Evolutionary conservation across 2,113 vertebrate species (phyloP).

Genomic region (Peromyscus maniculatus): DNA sequence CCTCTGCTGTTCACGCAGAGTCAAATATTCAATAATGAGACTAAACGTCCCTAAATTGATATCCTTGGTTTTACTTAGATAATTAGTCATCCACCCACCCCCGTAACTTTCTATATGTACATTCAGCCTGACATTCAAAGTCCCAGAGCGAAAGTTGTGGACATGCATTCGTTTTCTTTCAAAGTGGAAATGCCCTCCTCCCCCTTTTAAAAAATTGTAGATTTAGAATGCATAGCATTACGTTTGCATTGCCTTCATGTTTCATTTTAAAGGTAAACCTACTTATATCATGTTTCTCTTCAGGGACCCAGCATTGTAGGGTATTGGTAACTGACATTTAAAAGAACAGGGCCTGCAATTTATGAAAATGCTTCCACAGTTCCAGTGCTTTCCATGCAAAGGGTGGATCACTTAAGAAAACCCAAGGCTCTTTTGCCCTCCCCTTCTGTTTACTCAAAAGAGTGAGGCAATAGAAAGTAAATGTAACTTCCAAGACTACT

Average conservation of each 20-base stretch:
- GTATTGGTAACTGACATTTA: conserved; percentile 56
- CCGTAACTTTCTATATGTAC: background rate
- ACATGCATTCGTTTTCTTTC: conserved; percentile 2
- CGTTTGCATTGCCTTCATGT: conserved; percentile 6
- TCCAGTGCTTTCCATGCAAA: conserved; percentile 23
- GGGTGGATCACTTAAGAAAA: conserved; percentile 68
- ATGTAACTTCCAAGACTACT: conserved; percentile 56
- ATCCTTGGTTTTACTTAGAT: background rate
- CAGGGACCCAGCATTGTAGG: background rate
- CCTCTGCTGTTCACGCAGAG: background rate
- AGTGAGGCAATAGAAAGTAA: conserved; percentile 60
- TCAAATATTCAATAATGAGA: background rate
- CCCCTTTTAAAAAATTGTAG: background rate
- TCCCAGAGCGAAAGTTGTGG: background rate
- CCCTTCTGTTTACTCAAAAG: conserved; percentile 64
- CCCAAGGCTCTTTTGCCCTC: conserved; percentile 54
- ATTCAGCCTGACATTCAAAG: background rate
- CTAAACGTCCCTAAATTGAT: background rate
- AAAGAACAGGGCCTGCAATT: conserved; percentile 32
- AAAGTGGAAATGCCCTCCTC: background rate
- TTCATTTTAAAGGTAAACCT: background rate
- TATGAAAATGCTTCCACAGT: conserved; percentile 34
- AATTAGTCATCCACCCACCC: background rate
- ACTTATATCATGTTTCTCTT: conserved; percentile 10
- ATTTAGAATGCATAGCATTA: background rate